phyloP scores from a whole-genome alignment of 2,797 vertebrate species.

The Etheostoma perlongum region DNA sequence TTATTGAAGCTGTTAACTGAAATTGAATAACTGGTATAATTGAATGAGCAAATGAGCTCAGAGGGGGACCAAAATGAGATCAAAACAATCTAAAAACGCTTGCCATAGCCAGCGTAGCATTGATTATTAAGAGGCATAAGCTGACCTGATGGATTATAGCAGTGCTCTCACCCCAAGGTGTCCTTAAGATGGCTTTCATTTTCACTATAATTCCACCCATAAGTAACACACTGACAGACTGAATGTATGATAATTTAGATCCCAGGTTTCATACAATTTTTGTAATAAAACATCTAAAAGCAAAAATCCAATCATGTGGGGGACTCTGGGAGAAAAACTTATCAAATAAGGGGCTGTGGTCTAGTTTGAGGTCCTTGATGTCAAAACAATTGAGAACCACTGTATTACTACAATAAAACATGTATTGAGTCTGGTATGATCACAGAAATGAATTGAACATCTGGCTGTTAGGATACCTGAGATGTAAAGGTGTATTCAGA shows the following conservation, averaged over 20 bases:
- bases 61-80: background rate
- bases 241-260: too few relatives aligned
- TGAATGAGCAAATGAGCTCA: background rate
- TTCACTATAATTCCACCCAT: too few relatives aligned
- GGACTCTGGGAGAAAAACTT: too few relatives aligned
- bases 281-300: too few relatives aligned
- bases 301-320: too few relatives aligned
- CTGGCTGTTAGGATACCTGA: background rate
- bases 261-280: too few relatives aligned
- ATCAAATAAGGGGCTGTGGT: too few relatives aligned
- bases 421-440: background rate
- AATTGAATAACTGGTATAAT: background rate
- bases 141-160: background rate
- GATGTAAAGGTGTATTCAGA: background rate
- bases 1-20: background rate
- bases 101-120: background rate
- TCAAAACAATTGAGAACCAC: too few relatives aligned
- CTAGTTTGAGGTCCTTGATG: too few relatives aligned
- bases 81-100: background rate
- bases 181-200: too few relatives aligned
- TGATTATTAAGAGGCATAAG: background rate
- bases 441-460: background rate
- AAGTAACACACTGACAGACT: too few relatives aligned
- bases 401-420: background rate
- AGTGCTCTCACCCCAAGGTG: too few relatives aligned